Evolutionary conservation across 2,113 vertebrate species (phyloP), one percentile per base, ranked within the genome.

Genomic region (Pseudorhombus dupliciocellatus): DNA sequence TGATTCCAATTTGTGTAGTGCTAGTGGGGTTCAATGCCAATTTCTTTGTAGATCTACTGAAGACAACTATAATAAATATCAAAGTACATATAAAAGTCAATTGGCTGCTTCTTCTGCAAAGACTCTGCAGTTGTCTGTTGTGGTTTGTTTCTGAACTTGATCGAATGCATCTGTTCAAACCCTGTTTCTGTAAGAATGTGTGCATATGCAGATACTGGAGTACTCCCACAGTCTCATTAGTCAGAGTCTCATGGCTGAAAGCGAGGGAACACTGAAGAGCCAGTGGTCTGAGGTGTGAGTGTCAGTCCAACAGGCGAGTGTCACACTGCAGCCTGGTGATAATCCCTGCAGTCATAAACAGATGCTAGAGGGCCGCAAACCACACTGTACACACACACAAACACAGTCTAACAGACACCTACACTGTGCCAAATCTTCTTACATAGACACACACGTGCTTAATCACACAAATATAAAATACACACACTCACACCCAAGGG

Each of bases 301-400:
- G 86, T 84, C 69, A 46, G 83, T 88, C 77, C 78, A 54, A 72
- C 58, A 58, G 87, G 83, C 80, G 80, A 72, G 79, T 79, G 85
- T 81, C 87, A 82, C 87, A 82, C 85, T 79, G 85, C 82, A 70
- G 85, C 42, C 22, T 72, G 87, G 91, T 56, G 91, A 87, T 92
- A 92, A 92, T 91, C 91, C 86, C 83, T 56, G 59, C 79, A 81
- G 87, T 85, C 88, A 79, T 92, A 90, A 92, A 92, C 91, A 91
- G 89, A 89, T 86, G 86, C 88, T 89, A 44, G 61, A 77, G 75
- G 62, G 70, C 76, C 70, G 85, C 81, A 85, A 84, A 81, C 83
- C 79, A 46, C 87, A 83, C 71, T 79, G 76, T 20, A 62, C 70
- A 58, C 64, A 66, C 80, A 60, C 54, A 66, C 55, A 50, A 14